Conservation (phyloP, 2,113 vertebrate genomes). For the Chrysemys picta region DNA sequence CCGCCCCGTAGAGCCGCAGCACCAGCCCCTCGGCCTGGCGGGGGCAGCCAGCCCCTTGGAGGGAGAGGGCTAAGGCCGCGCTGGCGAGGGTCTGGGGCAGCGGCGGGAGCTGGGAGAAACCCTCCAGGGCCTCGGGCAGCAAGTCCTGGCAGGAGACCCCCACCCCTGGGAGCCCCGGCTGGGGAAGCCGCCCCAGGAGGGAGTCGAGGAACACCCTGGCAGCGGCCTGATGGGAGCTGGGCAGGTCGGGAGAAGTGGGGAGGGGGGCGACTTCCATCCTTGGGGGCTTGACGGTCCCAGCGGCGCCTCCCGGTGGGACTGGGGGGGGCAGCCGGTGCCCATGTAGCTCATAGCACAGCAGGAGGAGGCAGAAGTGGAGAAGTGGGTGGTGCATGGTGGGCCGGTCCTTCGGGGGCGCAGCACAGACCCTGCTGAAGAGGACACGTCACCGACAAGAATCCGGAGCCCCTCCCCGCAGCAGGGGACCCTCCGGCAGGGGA, state of each 20-base stretch:
- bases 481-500: no score
- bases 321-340: background rate
- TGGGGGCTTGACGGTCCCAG: background rate
- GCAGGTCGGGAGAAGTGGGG: background rate
- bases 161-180: background rate
- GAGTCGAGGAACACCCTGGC: background rate
- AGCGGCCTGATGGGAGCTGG: background rate
- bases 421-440: background rate
- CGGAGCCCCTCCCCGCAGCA: no score
- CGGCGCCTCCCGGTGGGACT: no score
- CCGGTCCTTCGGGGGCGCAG: background rate
- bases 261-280: background rate
- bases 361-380: background rate
- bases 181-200: background rate
- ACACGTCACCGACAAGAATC: background rate
- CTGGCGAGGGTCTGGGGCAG: constrained; percentile 81
- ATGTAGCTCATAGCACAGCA: background rate
- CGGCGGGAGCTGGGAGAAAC: constrained; percentile 64
- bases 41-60: constrained; percentile 79
- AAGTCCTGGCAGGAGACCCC: constrained; percentile 75
- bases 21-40: constrained; percentile 71
- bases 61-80: constrained; percentile 80
- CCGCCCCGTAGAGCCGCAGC: constrained; percentile 66
- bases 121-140: constrained; percentile 69
- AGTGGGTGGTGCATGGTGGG: background rate